Percentiles rank a stretch among this genome's conserved stretches.
Evolutionary conservation across 2,888 invertebrate species (phyloP).

Genomic region (Netelia fuscicornis): DNA sequence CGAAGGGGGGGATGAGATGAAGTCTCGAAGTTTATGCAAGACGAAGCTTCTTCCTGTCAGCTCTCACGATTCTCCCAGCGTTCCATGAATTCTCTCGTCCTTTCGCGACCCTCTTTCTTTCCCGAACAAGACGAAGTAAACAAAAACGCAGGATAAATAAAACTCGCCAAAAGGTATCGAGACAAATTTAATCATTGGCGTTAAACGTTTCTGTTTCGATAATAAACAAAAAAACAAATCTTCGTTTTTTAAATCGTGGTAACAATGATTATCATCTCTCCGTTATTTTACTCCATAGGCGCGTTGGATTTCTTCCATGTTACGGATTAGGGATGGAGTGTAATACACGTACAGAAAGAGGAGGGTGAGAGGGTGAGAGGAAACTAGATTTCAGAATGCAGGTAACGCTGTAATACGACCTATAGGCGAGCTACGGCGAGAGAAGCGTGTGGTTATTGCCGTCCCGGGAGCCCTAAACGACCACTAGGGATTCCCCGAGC

Average conservation of each 20-base stretch:
- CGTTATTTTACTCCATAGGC: too few relatives aligned
- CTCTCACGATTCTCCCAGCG: constrained; percentile 38
- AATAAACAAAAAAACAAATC: constrained; percentile 36
- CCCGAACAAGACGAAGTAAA: background rate
- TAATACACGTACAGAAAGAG: background rate
- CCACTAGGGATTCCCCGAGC: constrained; percentile 58
- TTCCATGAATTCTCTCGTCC: constrained; percentile 42
- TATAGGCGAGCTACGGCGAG: constrained; percentile 52
- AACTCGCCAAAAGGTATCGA: constrained; percentile 19
- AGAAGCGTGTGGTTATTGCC: constrained; percentile 68
- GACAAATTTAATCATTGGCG: constrained; percentile 48
- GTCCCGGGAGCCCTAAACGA: constrained; percentile 73
- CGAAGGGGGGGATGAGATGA: background rate
- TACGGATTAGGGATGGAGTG: too few relatives aligned
- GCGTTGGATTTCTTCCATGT: too few relatives aligned
- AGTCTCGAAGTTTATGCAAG: constrained; percentile 55
- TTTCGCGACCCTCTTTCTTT: constrained; percentile 4
- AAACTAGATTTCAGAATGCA: constrained; percentile 49
- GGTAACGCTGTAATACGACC: constrained; percentile 54
- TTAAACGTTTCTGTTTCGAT: constrained; percentile 36
- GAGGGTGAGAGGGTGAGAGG: background rate
- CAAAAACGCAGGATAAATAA: constrained; percentile 20
- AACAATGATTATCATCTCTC: too few relatives aligned
- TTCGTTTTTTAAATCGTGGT: too few relatives aligned
- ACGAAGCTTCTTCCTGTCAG: constrained; percentile 19